phyloP scores from a whole-genome alignment of 1,140 invertebrate species.

The Pogonus chalceus region DNA sequence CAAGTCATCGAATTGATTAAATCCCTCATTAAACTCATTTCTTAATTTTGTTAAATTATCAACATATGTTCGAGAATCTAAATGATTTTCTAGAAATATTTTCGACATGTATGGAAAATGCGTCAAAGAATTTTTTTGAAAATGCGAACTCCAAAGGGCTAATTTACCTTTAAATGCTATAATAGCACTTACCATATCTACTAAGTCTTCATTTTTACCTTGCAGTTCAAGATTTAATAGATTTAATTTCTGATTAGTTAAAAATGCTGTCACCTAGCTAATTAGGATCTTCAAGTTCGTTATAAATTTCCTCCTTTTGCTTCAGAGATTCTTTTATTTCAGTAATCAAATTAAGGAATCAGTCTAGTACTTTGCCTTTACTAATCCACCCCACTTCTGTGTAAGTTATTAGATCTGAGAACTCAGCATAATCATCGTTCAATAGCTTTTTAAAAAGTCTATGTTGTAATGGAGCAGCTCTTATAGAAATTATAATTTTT shows the following conservation, averaged over 20 bases:
- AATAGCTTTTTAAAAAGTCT: neutral
- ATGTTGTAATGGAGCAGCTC: neutral
- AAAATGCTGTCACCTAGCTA: neutral
- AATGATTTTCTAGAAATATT: slow-evolving; percentile 8
- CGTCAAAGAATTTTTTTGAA: too few species aligned
- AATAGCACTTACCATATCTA: neutral
- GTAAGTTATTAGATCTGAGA: neutral
- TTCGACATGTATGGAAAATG: neutral
- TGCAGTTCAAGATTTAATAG: neutral
- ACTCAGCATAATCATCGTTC: neutral
- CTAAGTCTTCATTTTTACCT: neutral
- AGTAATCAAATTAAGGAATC: neutral
- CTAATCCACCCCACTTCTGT: neutral
- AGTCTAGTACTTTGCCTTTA: neutral
- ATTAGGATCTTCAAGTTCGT: neutral
- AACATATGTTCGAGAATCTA: neutral
- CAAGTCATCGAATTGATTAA: neutral
- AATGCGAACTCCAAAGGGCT: too few species aligned
- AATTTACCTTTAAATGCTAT: too few species aligned
- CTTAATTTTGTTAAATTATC: neutral
- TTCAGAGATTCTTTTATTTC: neutral
- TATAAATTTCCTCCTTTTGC: neutral
- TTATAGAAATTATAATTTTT: too few species aligned
- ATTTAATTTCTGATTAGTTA: neutral
- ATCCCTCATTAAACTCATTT: slow-evolving; percentile 1